Base-by-base conservation (phyloP, 2,888 invertebrate species). In the Dendrolimus houi region DNA sequence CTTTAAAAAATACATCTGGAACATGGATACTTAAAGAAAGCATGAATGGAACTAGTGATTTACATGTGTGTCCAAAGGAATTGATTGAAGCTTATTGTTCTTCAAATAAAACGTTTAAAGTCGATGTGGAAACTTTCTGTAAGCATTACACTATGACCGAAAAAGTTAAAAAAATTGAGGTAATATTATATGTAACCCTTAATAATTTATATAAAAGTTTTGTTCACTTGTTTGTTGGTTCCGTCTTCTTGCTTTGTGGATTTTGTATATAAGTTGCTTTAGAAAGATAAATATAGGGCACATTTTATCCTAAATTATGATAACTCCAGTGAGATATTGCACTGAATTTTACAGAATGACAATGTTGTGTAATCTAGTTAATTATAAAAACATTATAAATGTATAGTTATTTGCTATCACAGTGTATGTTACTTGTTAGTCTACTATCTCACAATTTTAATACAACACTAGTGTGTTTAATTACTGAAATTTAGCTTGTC, bases 111-210 rank as follows among this genome's bases (percentile, higher is more conserved):
- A 93, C 95, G 0, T 98, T 97, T 75, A 96, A 96, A 91, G 93
- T 98, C 9, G 93, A 94, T 60, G 96, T 98, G 0, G 97, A 98
- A 81, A 95, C 96, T 1, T 98, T 96, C 79, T 97, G 97, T 77
- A 97, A 95, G 78, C 96, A 96, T 82, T 94, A 97, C 64, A 91
- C 93, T 1, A 95, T 95, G 78, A 86, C 91, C 57, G 95, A 97
- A 68, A 98, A 98, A 91, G 87, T 98, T 29, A 89, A 93, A 0
- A 96, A 95, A 84, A 96, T 98, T 71, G 97, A 98, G 92, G 95
- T 96, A 75, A 77, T 67, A 9, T 10, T 17, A 40, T 59, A 41
- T 54, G 54, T 8, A 14, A 14, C 13, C 2, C 1, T 7, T 52
- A 14, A 1, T 9, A 52, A 9, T 29, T 29, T 29, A 29, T 3